These are phyloP conservation scores for Eupithecia tripunctaria DNA, from an alignment of 2,888 invertebrate genomes.

Conservation along the genomic window DNA sequence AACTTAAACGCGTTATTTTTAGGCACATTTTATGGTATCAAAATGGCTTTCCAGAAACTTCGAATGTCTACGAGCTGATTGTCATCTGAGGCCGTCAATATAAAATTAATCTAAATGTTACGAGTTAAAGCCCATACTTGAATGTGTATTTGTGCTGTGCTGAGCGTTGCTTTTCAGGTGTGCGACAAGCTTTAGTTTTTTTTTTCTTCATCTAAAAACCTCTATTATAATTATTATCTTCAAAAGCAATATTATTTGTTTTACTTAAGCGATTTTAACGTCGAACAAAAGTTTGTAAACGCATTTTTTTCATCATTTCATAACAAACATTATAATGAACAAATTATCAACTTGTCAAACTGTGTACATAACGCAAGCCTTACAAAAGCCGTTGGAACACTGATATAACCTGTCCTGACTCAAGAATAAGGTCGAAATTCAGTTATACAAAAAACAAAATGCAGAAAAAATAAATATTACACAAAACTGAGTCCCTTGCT, in stretches of 20 bases:
- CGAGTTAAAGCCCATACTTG: too few relatives aligned
- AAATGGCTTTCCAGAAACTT: too few relatives aligned
- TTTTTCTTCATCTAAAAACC: not conserved
- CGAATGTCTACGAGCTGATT: too few relatives aligned
- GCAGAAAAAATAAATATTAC: slow-evolving; percentile 49
- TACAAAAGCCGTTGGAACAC: slow-evolving; percentile 25
- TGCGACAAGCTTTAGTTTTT: not conserved
- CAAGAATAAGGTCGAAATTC: slow-evolving; percentile 46
- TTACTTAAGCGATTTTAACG: not conserved
- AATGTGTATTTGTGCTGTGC: too few relatives aligned
- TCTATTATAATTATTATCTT: not conserved
- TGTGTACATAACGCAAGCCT: not conserved
- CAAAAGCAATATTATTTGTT: not conserved
- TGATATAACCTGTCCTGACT: slow-evolving; percentile 59
- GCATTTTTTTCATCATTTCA: slow-evolving; percentile 6
- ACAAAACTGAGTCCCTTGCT: slow-evolving; percentile 57
- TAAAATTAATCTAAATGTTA: too few relatives aligned
- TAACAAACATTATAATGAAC: not conserved
- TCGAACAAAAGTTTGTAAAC: slow-evolving; percentile 27
- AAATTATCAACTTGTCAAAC: not conserved
- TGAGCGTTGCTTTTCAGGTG: too few relatives aligned
- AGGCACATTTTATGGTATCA: too few relatives aligned
- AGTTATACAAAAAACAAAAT: slow-evolving; percentile 47
- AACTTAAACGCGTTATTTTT: too few relatives aligned
- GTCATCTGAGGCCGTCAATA: too few relatives aligned